phyloP scores from a whole-genome alignment of 1,140 invertebrate genomes.

The Antheraea pernyi region DNA sequence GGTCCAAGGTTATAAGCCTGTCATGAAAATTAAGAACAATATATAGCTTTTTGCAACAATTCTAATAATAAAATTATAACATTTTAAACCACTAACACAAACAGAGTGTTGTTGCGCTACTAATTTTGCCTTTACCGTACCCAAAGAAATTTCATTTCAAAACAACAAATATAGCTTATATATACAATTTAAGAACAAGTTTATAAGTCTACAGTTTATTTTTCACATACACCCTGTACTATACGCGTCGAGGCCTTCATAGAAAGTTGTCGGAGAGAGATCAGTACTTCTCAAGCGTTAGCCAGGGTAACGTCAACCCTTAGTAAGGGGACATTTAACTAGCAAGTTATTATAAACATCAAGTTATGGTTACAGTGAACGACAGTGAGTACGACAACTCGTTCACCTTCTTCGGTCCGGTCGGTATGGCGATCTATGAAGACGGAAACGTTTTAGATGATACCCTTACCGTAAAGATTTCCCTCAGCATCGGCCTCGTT shows the following conservation, averaged over 20 bases:
- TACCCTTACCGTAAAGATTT: conserved; percentile 84
- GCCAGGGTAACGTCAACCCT: conserved; percentile 16
- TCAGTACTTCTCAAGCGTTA: conserved; percentile 22
- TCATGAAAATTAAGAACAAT: too few species aligned
- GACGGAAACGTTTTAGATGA: conserved; percentile 78
- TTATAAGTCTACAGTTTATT: background rate
- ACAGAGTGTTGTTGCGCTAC: too few species aligned
- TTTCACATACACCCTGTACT: background rate
- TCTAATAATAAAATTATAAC: too few species aligned
- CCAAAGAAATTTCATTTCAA: too few species aligned
- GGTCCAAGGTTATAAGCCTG: too few species aligned
- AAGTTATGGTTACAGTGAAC: conserved; percentile 18
- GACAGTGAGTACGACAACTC: conserved; percentile 27
- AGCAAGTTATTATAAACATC: too few species aligned
- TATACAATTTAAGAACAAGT: too few species aligned
- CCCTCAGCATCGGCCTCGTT: conserved; percentile 87
- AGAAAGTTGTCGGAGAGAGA: conserved; percentile 11
- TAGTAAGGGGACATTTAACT: background rate
- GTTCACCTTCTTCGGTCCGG: conserved; percentile 37
- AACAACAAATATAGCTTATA: too few species aligned
- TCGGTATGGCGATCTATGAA: conserved; percentile 36
- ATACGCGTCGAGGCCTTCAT: conserved; percentile 13
- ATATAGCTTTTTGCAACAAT: too few species aligned
- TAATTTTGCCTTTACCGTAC: too few species aligned
- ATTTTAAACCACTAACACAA: too few species aligned